A percentile compares a stretch with the other conserved stretches of the same genome.
phyloP scores from a whole-genome alignment of 1,140 invertebrate genomes.

The Helicorthomorpha holstii region DNA sequence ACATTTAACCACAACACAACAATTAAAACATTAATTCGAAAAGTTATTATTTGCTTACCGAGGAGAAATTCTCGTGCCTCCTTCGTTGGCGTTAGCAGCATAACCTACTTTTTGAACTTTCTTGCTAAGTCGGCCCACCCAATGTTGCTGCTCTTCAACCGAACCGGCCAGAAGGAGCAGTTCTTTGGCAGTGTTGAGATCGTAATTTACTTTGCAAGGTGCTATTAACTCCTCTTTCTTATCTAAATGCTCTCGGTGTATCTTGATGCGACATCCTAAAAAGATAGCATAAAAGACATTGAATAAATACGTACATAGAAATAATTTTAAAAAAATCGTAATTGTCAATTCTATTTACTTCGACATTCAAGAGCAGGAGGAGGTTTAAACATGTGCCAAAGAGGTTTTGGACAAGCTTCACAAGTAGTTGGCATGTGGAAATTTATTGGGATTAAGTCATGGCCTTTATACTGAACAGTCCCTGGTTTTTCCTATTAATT shows the following conservation, averaged over 20 bases:
- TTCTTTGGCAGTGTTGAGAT: conserved; percentile 82
- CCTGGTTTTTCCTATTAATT: conserved; percentile 46
- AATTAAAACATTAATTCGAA: background rate
- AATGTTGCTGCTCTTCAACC: conserved; percentile 74
- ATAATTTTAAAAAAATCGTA: background rate
- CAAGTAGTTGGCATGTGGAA: conserved; percentile 97
- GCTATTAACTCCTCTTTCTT: conserved; percentile 56
- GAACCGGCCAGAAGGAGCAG: conserved; percentile 66
- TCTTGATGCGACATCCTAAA: conserved; percentile 82
- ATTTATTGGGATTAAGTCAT: conserved; percentile 88
- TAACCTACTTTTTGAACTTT: conserved; percentile 88
- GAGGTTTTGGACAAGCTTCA: conserved; percentile 88
- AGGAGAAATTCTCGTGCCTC: conserved; percentile 43
- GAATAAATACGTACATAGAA: too few relatives aligned
- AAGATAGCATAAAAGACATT: conserved; percentile 2
- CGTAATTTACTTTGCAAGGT: conserved; percentile 72
- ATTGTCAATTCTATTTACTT: conserved; percentile 40
- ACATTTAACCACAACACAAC: background rate
- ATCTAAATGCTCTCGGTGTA: conserved; percentile 85
- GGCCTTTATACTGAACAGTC: conserved; percentile 74
- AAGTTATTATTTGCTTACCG: conserved; percentile 28
- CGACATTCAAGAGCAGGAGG: conserved; percentile 91
- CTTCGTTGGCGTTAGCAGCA: conserved; percentile 54
- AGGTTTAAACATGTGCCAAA: conserved; percentile 94
- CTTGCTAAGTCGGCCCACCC: conserved; percentile 76